Evolutionary conservation across 2,797 vertebrate species (phyloP), one percentile per base, ranked within the genome.

Genomic region (Macropus fuliginosus): DNA sequence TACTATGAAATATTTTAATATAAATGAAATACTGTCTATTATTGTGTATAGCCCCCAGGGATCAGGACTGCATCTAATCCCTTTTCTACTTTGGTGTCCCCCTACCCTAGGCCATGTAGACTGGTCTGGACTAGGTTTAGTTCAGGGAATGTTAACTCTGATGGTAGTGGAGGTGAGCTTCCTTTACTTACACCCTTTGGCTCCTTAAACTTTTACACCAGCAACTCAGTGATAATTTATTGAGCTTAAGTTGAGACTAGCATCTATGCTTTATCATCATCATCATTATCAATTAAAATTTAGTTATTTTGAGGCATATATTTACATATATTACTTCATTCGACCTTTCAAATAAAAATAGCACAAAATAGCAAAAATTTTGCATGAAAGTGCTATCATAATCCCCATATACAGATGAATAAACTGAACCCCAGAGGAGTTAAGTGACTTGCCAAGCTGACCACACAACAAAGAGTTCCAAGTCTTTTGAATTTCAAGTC

Each of bases 1-100:
- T 55, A 91, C 91, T 81, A 28, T 91, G 96, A 95, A 95, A 90
- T 55, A 55, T 4, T 27, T 95, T 50, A 92, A 91, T 94, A 74
- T 92, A 93, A 96, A 94, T 56, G 94, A 95, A 92, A 52, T 34
- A 12, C 27, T 92, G 50, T 50, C 34, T 94, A 18, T 46, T 81
- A 40, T 40, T 40, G 46, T 46, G 6, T 46, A 46, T 40, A 81
- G 9, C 40, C 74, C 40, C 24, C 18, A 81, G 8, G 66, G 3
- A 46, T 81, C 18, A 46, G 34, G 40, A 81, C 12, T 81, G 40
- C 34, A 74, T 6, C 40, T 56, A 12, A 31, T 46, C 92, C 52
- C 54, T 31, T 21, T 56, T 40, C 12, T 2, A 16, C 8, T 27
- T 54, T 4, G 0, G 0, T 31, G 34, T 5, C 54, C 27, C 59